These are phyloP conservation scores for Neoarius graeffei DNA, from an alignment of 2,113 vertebrate genomes.

Conservation along the genomic window DNA sequence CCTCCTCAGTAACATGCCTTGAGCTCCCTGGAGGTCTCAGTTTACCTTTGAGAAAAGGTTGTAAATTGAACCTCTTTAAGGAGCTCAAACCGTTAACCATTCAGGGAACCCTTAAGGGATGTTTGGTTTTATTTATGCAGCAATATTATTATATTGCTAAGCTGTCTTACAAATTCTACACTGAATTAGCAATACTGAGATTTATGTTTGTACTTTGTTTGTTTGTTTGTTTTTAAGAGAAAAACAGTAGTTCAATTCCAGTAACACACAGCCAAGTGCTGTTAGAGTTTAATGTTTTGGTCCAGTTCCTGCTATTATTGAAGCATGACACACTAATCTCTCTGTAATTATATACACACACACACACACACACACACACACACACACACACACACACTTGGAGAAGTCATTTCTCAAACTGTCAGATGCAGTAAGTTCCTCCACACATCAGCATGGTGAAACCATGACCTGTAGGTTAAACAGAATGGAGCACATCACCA, in stretches of 20 bases:
- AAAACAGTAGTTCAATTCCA: not conserved
- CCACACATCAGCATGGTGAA: not conserved
- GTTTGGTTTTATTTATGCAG: not conserved
- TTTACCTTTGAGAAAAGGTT: not conserved
- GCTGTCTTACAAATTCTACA: not conserved
- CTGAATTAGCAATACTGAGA: not conserved
- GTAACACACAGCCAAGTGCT: not conserved
- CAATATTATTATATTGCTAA: not conserved
- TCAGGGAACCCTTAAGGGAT: not conserved
- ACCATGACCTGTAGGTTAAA: not conserved
- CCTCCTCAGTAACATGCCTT: not conserved
- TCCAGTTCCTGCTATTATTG: slow-evolving; percentile 14
- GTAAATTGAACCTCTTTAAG: not conserved
- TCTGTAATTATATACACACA: not conserved
- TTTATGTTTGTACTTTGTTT: not conserved
- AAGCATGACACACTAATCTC: slow-evolving; percentile 14
- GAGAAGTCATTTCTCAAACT: not conserved
- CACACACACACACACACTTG: not conserved
- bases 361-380: not conserved
- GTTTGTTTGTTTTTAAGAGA: not conserved
- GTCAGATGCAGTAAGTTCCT: not conserved
- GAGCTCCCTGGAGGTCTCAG: not conserved
- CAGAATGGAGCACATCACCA: not conserved
- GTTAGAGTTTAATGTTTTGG: slow-evolving; percentile 6
- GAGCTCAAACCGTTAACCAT: not conserved